Base-by-base conservation (phyloP, 2,113 vertebrate genomes). In the Prionailurus bengalensis region DNA sequence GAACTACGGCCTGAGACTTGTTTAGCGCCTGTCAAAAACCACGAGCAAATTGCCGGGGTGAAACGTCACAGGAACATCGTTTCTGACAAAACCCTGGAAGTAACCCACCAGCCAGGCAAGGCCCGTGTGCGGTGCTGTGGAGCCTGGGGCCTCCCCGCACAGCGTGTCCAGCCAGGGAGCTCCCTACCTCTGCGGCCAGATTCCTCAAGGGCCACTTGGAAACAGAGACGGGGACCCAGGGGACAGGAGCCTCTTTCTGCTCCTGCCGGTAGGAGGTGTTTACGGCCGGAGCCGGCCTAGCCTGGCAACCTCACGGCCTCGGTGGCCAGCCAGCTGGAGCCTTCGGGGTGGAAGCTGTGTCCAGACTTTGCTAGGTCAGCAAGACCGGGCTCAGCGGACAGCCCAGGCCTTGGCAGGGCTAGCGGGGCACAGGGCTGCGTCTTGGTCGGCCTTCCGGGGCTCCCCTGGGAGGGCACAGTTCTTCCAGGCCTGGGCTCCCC, bases 71-170 rank as follows among this genome's bases (percentile, higher is more conserved):
- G 94, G 96, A 98, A 98, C 97, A 97, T 97, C 91, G 96, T 98
- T 98, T 98, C 98, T 98, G 99, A 98, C 98, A 99, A 98, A 98
- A 99, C 97, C 97, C 98, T 98, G 98, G 98, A 98, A 98, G 98
- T 98, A 98, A 98, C 98, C 98, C 98, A 98, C 95, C 86, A 76
- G 97, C 74, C 86, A 96, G 96, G 98, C 97, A 89, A 98, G 95
- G 79, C 92, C 97, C 97, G 91, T 97, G 98, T 98, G 97, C 91
- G 74, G 97, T 91, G 97, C 98, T 97, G 45, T 86, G 97, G 97
- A 97, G 97, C 93, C 31, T 55, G 71, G 87, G 94, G 80, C 95
- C 98, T 61, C 9, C 8, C 81, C 7, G 90, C 97, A 98, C 97
- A 95, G 98, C 53, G 8, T 98, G 98, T 98, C 97, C 98, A 89